A percentile compares a stretch with the other conserved stretches of the same genome.
Conservation (phyloP, 2,113 vertebrate genomes). For the Tupaia chinensis region DNA sequence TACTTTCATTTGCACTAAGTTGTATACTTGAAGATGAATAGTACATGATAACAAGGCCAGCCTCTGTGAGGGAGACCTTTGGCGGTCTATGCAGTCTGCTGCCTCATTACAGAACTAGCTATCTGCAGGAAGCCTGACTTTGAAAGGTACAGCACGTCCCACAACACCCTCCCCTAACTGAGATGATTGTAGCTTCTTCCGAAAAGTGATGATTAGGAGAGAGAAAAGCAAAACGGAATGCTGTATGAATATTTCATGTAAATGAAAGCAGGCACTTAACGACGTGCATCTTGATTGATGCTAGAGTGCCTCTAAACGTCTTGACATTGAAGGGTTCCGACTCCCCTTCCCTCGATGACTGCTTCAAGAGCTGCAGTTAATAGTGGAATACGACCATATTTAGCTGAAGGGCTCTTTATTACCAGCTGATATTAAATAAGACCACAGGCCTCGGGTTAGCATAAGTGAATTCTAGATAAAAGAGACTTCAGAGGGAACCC, state of each 20-base stretch:
- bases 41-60: constrained; percentile 86
- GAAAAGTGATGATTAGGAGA: constrained; percentile 97
- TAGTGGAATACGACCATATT: constrained; percentile 94
- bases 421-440: constrained; percentile 93
- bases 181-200: constrained; percentile 97
- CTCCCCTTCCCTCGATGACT: constrained; percentile 88
- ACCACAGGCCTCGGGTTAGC: constrained; percentile 88
- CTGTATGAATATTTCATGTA: constrained; percentile 99
- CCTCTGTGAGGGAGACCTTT: constrained; percentile 89
- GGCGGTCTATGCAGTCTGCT: constrained; percentile 87
- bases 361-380: constrained; percentile 93
- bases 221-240: constrained; percentile 97
- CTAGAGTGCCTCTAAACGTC: constrained; percentile 95
- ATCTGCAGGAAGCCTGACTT: constrained; percentile 91
- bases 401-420: constrained; percentile 98
- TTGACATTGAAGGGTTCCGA: constrained; percentile 95
- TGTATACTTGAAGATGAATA: constrained; percentile 86
- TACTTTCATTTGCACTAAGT: constrained; percentile 89
- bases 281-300: constrained; percentile 96
- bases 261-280: constrained; percentile 99
- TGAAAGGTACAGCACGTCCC: constrained; percentile 92
- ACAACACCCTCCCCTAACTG: constrained; percentile 93
- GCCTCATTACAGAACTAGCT: constrained; percentile 92
- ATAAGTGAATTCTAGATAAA: constrained; percentile 86
- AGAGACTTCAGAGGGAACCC: constrained; percentile 78